Evolutionary conservation across 2,797 vertebrate species (phyloP).

Genomic region (Loriculus beryllinus): DNA sequence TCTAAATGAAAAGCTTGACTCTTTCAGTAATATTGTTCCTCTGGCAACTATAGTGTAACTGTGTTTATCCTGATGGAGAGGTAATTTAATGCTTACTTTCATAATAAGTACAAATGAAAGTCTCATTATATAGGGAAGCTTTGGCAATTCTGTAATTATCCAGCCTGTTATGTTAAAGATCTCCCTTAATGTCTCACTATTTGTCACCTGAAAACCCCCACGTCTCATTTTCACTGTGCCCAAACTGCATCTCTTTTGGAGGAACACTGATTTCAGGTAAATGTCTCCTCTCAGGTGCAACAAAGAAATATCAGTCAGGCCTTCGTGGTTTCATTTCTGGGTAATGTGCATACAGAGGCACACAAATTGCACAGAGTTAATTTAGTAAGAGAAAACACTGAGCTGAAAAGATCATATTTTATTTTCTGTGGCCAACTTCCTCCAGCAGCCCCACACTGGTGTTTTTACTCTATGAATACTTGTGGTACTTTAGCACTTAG

Average conservation of each 20-base stretch:
- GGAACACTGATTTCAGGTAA: conserved; percentile 27
- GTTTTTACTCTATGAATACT: neutral
- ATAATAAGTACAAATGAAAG: conserved; percentile 41
- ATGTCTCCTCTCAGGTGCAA: neutral
- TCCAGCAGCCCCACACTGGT: fast-evolving
- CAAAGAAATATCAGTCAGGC: neutral
- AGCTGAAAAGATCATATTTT: neutral
- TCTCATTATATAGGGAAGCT: conserved; percentile 19
- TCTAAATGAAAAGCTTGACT: conserved; percentile 35
- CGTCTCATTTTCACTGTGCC: neutral
- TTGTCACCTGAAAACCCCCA: conserved; percentile 15
- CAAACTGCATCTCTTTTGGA: neutral
- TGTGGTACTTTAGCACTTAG: neutral
- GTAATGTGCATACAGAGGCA: neutral
- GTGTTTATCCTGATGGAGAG: neutral
- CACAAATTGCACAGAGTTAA: neutral
- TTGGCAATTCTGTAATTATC: conserved; percentile 49
- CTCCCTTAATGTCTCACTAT: neutral
- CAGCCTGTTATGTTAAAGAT: conserved; percentile 18
- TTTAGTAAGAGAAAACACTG: neutral
- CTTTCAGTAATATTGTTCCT: conserved; percentile 2
- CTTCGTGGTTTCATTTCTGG: conserved; percentile 20
- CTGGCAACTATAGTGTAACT: neutral
- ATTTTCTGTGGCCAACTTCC: neutral
- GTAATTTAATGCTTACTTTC: conserved; percentile 28